These are phyloP conservation scores for Sus cebifrons DNA, from an alignment of 2,797 vertebrate species.

Conservation along the genomic window DNA sequence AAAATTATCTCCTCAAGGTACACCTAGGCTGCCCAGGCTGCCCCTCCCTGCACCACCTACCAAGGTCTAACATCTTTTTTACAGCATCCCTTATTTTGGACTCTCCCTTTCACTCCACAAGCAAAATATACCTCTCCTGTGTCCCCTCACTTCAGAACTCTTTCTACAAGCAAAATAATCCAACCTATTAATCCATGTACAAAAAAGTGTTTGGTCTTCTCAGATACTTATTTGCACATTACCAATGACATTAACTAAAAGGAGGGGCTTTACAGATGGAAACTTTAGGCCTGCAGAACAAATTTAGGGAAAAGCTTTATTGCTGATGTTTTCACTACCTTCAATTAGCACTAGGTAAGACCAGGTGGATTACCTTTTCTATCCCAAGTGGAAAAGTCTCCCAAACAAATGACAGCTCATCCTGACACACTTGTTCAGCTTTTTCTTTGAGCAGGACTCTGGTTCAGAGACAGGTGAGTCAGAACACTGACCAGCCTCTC, in stretches of 20 bases:
- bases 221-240: neutral
- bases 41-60: neutral
- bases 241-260: neutral
- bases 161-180: constrained; percentile 59
- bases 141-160: no score
- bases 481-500: neutral
- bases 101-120: neutral
- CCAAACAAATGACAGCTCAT: neutral
- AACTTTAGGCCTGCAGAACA: neutral
- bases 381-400: neutral
- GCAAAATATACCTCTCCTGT: neutral
- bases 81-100: neutral
- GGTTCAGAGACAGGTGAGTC: neutral
- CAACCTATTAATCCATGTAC: neutral
- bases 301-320: neutral
- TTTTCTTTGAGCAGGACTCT: neutral
- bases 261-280: neutral
- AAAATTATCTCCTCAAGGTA: neutral
- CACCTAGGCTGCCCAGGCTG: neutral
- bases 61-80: neutral
- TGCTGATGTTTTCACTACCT: neutral
- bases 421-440: neutral
- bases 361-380: neutral
- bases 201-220: neutral
- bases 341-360: neutral